phyloP scores from a whole-genome alignment of 2,113 vertebrate species.

The Cisticola juncidis region DNA sequence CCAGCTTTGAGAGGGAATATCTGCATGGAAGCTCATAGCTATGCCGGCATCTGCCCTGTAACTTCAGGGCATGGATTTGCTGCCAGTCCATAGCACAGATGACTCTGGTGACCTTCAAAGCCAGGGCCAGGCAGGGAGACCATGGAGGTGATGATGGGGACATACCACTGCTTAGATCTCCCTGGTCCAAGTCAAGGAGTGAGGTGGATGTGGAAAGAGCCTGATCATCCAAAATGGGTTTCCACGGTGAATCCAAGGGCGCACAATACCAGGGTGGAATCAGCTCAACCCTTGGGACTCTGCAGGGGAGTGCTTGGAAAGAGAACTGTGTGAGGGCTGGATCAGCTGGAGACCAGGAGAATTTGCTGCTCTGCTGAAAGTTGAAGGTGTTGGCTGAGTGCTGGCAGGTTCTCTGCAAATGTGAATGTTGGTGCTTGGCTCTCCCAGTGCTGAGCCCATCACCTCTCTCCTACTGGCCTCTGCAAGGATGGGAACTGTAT shows the following conservation, averaged over 20 bases:
- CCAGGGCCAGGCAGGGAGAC: neutral
- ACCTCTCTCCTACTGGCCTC: neutral
- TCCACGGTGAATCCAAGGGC: neutral
- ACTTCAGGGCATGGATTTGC: neutral
- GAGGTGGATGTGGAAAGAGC: neutral
- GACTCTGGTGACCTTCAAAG: neutral
- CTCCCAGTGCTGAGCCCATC: rapidly evolving
- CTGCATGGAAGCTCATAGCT: neutral
- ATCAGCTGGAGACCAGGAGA: neutral
- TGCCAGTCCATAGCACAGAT: neutral
- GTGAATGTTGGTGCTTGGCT: neutral
- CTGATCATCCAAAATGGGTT: neutral
- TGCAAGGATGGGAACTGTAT: neutral
- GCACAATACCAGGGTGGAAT: neutral
- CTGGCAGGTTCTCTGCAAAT: neutral
- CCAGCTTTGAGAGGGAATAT: neutral
- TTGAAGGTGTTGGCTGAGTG: neutral
- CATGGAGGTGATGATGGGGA: no score
- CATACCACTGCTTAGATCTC: neutral
- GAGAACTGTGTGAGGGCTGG: neutral
- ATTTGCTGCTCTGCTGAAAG: neutral
- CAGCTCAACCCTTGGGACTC: neutral
- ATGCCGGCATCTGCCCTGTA: neutral
- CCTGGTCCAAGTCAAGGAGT: neutral
- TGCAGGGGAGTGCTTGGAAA: neutral